Evolutionary conservation across 2,797 vertebrate genomes (phyloP), one percentile per base, ranked within the genome.

Genomic region (Sebastes iracundus): DNA sequence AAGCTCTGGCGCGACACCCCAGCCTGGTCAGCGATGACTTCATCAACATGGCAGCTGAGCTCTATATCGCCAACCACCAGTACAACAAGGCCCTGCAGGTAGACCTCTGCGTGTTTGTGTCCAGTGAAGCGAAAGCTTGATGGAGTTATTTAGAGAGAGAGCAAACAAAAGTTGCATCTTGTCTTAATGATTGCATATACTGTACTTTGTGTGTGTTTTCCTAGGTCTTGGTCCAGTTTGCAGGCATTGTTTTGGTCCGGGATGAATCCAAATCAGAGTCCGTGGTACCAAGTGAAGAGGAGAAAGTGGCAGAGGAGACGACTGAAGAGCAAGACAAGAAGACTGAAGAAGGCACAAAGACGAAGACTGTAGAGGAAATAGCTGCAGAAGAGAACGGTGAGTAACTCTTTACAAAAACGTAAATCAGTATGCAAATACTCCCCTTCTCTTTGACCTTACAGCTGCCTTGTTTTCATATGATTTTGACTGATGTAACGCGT

Each of bases 41-140:
- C 67, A 94, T 98, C 63, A 99, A 99, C 92, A 99, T 99, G 79
- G 97, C 98, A 2, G 97, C 98, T 1, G 99, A 99, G 56, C 95
- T 99, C 0, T 97, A 97, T 72, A 98, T 99, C 77, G 96, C 97
- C 84, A 98, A 95, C 93, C 97, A 95, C 5, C 97, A 98, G 71
- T 97, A 98, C 42, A 93, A 93, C 83, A 97, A 96, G 91, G 97
- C 98, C 5, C 80, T 99, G 85, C 94, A 97, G 96, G 98, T 99
- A 90, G 28, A 20, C 7, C 13, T 73, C 7, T n/a, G 56, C 56
- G 9, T 25, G 32, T 25, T 10, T 23, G 5, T n/a, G 7, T 75
- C 8, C 7, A 68, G 1, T 16, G 30, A 69, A 58, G 38, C 3
- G 4, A 10, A 7, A n/a, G 20, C 5, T 18, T 2, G 16, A 46